Evolutionary conservation across 1,140 invertebrate genomes (phyloP).

Genomic region (Solenopsis invicta): DNA sequence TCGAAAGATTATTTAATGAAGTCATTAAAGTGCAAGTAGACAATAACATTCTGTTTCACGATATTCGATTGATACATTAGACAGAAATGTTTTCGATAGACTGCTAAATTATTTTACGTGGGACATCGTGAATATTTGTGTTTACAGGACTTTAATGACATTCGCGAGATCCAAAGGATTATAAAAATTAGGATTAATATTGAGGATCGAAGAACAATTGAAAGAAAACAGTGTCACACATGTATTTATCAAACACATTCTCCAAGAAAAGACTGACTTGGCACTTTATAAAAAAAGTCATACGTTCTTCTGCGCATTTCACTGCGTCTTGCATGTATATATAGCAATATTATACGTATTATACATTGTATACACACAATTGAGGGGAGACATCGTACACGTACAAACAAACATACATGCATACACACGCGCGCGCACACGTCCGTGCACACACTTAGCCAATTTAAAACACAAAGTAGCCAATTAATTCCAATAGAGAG

Average conservation of each 20-base stretch:
- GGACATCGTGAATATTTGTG: background rate
- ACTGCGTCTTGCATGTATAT: constrained; percentile 41
- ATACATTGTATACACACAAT: constrained; percentile 65
- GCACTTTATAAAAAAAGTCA: background rate
- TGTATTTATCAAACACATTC: background rate
- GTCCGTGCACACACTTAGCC: background rate
- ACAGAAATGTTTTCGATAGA: background rate
- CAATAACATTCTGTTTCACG: background rate
- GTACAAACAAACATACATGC: background rate
- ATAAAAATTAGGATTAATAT: background rate
- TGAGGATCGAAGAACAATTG: background rate
- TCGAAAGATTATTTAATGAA: background rate
- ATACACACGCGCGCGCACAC: background rate
- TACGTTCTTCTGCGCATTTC: constrained; percentile 6
- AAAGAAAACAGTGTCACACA: no score
- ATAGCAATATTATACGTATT: constrained; percentile 72
- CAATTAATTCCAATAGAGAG: constrained; percentile 62
- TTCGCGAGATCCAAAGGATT: background rate
- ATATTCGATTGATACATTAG: background rate
- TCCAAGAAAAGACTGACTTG: background rate
- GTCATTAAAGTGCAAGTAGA: background rate
- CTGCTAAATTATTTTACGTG: background rate
- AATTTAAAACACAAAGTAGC: constrained; percentile 51
- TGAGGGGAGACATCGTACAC: constrained; percentile 14
- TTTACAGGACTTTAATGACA: background rate